Base-by-base conservation (phyloP, 2,113 vertebrate genomes). In the Mystacornis crossleyi region DNA sequence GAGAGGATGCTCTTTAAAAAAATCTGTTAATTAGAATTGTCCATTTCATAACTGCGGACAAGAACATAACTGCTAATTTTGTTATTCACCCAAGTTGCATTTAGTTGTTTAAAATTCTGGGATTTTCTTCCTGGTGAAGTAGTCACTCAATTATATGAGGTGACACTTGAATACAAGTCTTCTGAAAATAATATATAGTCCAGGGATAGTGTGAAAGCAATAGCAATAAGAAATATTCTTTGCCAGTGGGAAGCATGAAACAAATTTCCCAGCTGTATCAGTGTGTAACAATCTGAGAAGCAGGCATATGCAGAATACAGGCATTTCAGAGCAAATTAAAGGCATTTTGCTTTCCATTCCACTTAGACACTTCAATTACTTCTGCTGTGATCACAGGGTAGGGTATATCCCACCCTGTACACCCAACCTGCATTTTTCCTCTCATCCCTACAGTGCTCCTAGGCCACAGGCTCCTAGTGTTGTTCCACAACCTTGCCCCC, bases 401-500 rank as follows among this genome's bases (percentile, higher is more conserved):
- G 17, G 14, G 8, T 0, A 51, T 71, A 3, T 89, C 51, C 47
- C 55, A 54, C 18, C 9, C 12, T 75, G 47, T 33, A 48, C 14
- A 61, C 2, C 17, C 62, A 72, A 29, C 3, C n/a, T 86, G 28
- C 26, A 40, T 19, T 0, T 0, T 10, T 91, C 42, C 13, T 73
- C 43, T 58, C 28, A 45, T 14, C 10, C 28, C 45, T 36, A 10
- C 29, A 33, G 11, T 26, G 12, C 6, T 90, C 8, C 48, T 26
- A 79, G 20, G 20, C 2, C 4, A 29, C 1, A 6, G 20, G 2
- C 9, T 61, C 34, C 34, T 34, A 26, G 54, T 0, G 0, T 2
- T 69, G 9, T 19, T 21, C 26, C 21, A 40, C 18, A 31, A 9
- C 4, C 1, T 38, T 34, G 17, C 20, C n/a, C 20, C 6, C 4